Evolutionary conservation across 1,140 invertebrate genomes (phyloP).

Genomic region (Caenorhabditis briggsae): DNA sequence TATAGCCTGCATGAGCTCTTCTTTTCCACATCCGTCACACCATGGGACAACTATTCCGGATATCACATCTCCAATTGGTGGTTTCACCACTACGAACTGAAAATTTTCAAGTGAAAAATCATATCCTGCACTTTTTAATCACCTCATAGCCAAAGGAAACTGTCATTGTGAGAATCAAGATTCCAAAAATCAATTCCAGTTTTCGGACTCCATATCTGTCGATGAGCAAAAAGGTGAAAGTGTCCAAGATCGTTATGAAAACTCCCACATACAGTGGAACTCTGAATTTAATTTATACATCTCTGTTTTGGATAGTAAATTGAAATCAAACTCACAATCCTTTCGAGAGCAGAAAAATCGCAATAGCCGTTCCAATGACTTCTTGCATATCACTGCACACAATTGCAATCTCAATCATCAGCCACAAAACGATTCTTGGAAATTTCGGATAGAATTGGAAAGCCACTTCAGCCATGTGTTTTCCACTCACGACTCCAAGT

Average conservation of each 20-base stretch:
- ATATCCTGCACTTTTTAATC: slow-evolving; percentile 66
- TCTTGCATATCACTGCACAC: slow-evolving; percentile 95
- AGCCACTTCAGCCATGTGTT: slow-evolving; percentile 72
- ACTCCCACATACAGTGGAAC: slow-evolving; percentile 89
- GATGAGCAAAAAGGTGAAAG: slow-evolving; percentile 90
- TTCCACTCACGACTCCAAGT: slow-evolving; percentile 84
- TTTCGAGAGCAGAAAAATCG: slow-evolving; percentile 89
- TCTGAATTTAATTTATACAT: slow-evolving; percentile 81
- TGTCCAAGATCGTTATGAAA: slow-evolving; percentile 89
- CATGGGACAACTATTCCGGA: slow-evolving; percentile 88
- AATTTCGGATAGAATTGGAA: slow-evolving; percentile 86
- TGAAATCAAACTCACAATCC: slow-evolving; percentile 86
- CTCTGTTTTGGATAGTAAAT: no score
- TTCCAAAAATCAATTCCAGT: slow-evolving; percentile 88
- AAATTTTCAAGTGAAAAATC: neutral
- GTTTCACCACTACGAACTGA: slow-evolving; percentile 78
- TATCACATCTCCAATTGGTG: slow-evolving; percentile 82
- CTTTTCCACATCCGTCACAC: slow-evolving; percentile 84
- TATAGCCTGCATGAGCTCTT: slow-evolving; percentile 86
- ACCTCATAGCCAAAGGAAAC: slow-evolving; percentile 91
- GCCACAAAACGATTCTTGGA: slow-evolving; percentile 87
- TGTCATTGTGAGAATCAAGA: slow-evolving; percentile 89
- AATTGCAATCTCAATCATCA: slow-evolving; percentile 94
- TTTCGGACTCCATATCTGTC: slow-evolving; percentile 92
- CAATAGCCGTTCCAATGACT: slow-evolving; percentile 82